These are phyloP conservation scores for Ectemnius cavifrons DNA, from an alignment of 2,888 invertebrate genomes.

Conservation along the genomic window DNA sequence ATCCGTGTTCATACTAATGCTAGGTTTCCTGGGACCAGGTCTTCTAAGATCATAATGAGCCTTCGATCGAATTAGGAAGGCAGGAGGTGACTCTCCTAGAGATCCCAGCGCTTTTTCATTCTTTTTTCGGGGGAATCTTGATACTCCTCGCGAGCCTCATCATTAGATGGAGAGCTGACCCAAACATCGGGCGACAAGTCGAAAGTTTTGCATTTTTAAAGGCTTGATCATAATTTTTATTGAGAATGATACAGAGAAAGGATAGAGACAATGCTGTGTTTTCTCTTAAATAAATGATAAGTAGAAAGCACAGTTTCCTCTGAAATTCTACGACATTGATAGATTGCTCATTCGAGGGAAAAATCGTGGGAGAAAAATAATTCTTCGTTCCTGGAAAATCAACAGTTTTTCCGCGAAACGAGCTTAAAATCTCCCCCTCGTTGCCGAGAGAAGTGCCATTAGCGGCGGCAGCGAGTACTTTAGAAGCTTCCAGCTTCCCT, in stretches of 20 bases:
- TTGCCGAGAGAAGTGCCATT: conserved; percentile 68
- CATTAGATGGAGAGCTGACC: conserved; percentile 37
- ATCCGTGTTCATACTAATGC: conserved; percentile 75
- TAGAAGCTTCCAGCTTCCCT: conserved; percentile 67
- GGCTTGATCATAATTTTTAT: conserved; percentile 14
- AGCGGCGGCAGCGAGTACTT: conserved; percentile 68
- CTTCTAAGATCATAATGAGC: conserved; percentile 73
- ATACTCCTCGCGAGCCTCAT: conserved; percentile 31
- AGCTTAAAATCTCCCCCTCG: conserved; percentile 68
- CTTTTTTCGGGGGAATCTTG: conserved; percentile 2
- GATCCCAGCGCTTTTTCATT: neutral
- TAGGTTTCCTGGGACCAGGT: conserved; percentile 69
- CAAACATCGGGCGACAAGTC: conserved; percentile 33
- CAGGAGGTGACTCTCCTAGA: conserved; percentile 54
- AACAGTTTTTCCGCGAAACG: conserved; percentile 74
- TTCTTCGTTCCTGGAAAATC: conserved; percentile 65
- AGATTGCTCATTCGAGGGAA: no score
- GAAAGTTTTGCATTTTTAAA: conserved; percentile 13
- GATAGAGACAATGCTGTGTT: conserved; percentile 30
- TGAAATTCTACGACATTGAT: no score
- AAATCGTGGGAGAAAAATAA: conserved; percentile 32
- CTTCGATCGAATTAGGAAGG: conserved; percentile 72
- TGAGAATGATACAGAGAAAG: conserved; percentile 45
- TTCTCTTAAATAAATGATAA: conserved; percentile 31
- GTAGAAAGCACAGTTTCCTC: no score